Conservation (phyloP, 2,888 invertebrate genomes). For the Micropterix aruncella region DNA sequence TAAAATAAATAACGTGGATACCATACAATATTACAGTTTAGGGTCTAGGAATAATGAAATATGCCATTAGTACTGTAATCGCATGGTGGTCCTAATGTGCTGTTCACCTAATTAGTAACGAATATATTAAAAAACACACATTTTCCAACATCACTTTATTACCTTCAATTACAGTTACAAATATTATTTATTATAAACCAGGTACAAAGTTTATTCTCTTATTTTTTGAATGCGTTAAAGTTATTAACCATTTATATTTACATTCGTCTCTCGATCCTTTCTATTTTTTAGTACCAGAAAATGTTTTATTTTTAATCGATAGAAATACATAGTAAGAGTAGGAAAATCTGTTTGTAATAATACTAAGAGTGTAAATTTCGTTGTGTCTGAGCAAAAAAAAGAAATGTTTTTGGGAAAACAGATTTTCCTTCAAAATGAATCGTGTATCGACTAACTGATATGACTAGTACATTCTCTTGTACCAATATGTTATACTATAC, state of each 20-base stretch:
- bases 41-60: no score
- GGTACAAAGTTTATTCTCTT: background rate
- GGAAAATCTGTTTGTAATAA: background rate
- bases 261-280: no score
- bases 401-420: no score
- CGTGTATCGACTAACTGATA: background rate
- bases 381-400: background rate
- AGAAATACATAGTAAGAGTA: background rate
- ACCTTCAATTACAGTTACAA: background rate
- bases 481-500: background rate
- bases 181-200: background rate
- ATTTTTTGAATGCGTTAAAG: background rate
- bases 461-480: background rate
- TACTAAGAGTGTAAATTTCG: background rate
- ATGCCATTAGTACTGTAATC: no score
- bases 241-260: no score
- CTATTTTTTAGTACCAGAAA: no score
- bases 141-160: no score
- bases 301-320: background rate
- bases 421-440: background rate
- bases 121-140: no score
- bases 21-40: no score
- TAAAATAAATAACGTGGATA: no score
- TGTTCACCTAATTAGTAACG: no score
- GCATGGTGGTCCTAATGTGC: no score